These are phyloP conservation scores for Hybognathus amarus DNA, from an alignment of 2,797 vertebrate genomes.

Conservation along the genomic window DNA sequence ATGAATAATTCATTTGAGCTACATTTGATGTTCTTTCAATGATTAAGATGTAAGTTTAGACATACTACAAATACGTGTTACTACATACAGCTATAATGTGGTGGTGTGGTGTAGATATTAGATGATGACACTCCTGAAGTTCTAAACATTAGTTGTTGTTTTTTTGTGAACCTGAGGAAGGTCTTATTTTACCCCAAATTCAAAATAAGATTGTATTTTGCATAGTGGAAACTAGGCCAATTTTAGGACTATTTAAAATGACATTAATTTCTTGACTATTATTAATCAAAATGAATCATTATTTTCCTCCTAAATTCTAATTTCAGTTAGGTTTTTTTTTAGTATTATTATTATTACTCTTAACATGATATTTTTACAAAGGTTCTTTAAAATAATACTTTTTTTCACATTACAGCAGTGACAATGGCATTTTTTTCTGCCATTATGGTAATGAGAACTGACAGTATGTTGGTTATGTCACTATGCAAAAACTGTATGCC, in stretches of 20 bases:
- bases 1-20: not conserved
- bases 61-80: not conserved
- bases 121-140: not conserved
- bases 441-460: not conserved
- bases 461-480: not conserved
- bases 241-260: not conserved
- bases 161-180: not conserved
- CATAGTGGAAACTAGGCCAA: not conserved
- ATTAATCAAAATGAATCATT: not conserved
- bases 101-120: not conserved
- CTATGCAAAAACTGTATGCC: not conserved
- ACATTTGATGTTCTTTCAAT: not conserved
- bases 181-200: not conserved
- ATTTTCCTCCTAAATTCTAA: not conserved
- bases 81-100: not conserved
- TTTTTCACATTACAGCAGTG: not conserved
- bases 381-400: not conserved
- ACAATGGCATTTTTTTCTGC: too few relatives aligned
- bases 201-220: not conserved
- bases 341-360: not conserved
- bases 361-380: not conserved
- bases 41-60: slow-evolving; percentile 4
- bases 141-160: not conserved
- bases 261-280: not conserved
- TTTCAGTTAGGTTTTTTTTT: not conserved